Evolutionary conservation across 2,113 vertebrate species (phyloP).

Genomic region (Pica pica): DNA sequence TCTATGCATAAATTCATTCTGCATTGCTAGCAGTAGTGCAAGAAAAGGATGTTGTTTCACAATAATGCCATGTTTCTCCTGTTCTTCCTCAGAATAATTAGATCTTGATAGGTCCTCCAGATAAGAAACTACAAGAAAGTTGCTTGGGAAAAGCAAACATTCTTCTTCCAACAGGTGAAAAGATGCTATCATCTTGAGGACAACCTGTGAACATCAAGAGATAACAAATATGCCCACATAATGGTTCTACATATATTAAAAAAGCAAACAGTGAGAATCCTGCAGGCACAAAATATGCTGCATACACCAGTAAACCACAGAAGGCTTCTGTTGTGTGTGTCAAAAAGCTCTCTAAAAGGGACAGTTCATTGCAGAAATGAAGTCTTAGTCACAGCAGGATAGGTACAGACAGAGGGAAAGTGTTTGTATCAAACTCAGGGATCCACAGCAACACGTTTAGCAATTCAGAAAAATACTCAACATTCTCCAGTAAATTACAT

Average conservation of each 20-base stretch:
- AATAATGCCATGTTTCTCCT: neutral
- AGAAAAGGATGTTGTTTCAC: neutral
- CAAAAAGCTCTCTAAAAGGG: neutral
- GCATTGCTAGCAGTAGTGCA: neutral
- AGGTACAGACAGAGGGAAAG: neutral
- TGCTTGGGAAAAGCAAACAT: neutral
- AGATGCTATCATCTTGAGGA: neutral
- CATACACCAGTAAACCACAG: neutral
- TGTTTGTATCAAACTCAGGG: neutral
- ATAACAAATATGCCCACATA: neutral
- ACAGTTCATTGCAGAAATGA: neutral
- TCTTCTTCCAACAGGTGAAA: neutral
- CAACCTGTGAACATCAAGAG: neutral
- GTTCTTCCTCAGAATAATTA: neutral
- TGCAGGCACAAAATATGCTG: neutral
- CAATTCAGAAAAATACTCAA: neutral
- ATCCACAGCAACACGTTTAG: neutral
- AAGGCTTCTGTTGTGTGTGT: neutral
- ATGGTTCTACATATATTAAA: neutral
- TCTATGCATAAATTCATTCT: neutral
- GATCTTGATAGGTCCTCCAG: neutral
- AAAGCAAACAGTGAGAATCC: neutral
- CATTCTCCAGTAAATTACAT: neutral
- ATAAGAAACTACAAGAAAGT: neutral
- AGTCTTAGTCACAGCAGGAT: neutral